These are phyloP conservation scores for Cephus runcator DNA, from an alignment of 2,888 invertebrate genomes.

Conservation along the genomic window DNA sequence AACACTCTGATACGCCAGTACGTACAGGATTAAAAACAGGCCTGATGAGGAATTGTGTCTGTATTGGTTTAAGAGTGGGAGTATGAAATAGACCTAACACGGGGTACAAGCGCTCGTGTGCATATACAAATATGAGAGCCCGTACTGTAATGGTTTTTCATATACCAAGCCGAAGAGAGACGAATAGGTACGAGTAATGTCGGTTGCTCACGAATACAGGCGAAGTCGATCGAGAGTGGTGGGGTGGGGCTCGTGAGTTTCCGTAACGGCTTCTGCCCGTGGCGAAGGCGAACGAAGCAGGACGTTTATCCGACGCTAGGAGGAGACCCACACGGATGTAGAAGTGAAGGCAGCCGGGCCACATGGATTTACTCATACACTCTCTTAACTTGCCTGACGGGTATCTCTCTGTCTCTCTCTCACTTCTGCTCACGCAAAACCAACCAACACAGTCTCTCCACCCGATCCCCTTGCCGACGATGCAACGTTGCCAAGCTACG, in stretches of 20 bases:
- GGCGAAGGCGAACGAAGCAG: background rate
- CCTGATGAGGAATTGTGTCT: background rate
- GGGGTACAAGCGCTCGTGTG: background rate
- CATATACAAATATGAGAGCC: background rate
- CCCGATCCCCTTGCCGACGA: background rate
- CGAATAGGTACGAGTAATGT: background rate
- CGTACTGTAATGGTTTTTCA: background rate
- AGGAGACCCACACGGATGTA: constrained; percentile 3
- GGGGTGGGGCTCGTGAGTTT: background rate
- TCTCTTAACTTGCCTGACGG: constrained; percentile 3
- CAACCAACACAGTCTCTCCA: background rate
- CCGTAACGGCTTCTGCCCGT: background rate
- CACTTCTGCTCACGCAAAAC: constrained; percentile 27
- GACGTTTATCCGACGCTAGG: background rate
- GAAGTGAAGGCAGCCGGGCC: background rate
- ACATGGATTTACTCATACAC: constrained; percentile 1
- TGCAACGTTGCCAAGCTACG: constrained; percentile 62
- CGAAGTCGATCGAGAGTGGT: background rate
- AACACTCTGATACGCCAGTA: background rate
- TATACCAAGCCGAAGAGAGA: background rate
- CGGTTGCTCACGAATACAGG: background rate
- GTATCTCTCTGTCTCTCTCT: constrained; percentile 15
- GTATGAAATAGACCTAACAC: background rate
- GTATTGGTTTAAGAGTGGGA: background rate
- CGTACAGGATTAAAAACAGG: background rate